Conservation (phyloP, 2,888 invertebrate genomes). For the Xylota segnis region DNA sequence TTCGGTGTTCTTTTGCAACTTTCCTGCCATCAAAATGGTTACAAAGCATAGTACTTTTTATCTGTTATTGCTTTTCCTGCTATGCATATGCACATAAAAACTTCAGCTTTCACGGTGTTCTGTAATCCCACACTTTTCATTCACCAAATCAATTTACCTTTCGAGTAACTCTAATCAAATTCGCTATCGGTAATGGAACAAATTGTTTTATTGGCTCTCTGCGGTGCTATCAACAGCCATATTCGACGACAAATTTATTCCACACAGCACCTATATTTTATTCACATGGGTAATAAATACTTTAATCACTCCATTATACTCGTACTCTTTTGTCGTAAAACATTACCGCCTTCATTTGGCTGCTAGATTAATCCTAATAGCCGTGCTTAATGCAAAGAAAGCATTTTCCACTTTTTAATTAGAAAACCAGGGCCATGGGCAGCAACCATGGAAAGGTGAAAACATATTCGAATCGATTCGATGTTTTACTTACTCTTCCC, state of each 20-base stretch:
- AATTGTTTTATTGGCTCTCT: conserved; percentile 19
- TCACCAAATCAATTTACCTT: not conserved
- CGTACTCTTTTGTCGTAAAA: conserved; percentile 1
- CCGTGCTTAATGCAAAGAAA: conserved; percentile 2
- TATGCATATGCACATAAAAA: too few species aligned
- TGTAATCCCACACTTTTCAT: not conserved
- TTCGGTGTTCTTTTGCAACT: too few species aligned
- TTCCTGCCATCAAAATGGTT: too few species aligned
- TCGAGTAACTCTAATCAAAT: not conserved
- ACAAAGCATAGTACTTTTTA: too few species aligned
- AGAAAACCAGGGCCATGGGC: not conserved
- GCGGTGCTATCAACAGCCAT: not conserved
- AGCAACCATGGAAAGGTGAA: not conserved
- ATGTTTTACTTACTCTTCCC: not conserved
- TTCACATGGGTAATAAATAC: not conserved
- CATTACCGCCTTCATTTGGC: not conserved
- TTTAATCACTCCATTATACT: conserved; percentile 29
- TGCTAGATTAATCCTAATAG: not conserved
- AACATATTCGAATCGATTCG: not conserved
- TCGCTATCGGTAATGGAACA: conserved; percentile 6
- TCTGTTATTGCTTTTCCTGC: too few species aligned
- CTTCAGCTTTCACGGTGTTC: not conserved
- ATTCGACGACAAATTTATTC: conserved; percentile 16
- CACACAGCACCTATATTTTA: conserved; percentile 12
- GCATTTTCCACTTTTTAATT: not conserved